A percentile compares a stretch with the other conserved stretches of the same genome.
phyloP scores from a whole-genome alignment of 64 coral and sea anemone species.

The Stichodactyla helianthus region DNA sequence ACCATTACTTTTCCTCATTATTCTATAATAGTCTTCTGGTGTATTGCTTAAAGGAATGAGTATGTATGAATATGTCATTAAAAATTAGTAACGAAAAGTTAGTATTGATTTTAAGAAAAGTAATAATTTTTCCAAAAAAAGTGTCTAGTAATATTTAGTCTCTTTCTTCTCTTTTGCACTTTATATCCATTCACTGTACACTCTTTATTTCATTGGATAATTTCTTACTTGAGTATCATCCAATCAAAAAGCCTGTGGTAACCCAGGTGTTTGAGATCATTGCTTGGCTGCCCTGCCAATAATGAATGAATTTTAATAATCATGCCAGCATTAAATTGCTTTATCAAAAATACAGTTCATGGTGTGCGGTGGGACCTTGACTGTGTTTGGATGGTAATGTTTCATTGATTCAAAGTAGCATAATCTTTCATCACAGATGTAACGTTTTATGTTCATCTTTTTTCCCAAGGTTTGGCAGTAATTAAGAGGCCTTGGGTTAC shows the following conservation, averaged over 20 bases:
- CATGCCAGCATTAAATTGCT: background rate
- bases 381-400: background rate
- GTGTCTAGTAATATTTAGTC: background rate
- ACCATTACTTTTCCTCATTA: too few species aligned
- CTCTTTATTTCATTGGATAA: background rate
- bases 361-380: background rate
- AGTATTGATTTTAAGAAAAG: background rate
- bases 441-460: background rate
- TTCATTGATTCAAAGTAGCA: background rate
- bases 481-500: too few species aligned
- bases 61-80: too few species aligned
- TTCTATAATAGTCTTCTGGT: too few species aligned
- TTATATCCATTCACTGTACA: background rate
- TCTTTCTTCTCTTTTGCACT: background rate
- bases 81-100: too few species aligned
- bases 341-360: constrained; percentile 11
- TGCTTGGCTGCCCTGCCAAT: background rate
- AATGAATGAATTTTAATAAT: constrained; percentile 11
- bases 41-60: too few species aligned
- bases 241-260: background rate
- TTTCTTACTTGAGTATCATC: background rate
- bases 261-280: constrained; percentile 11
- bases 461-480: background rate
- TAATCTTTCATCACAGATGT: background rate
- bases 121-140: background rate